Conservation (phyloP, 1,140 invertebrate genomes). For the Heliconius melpomene region DNA sequence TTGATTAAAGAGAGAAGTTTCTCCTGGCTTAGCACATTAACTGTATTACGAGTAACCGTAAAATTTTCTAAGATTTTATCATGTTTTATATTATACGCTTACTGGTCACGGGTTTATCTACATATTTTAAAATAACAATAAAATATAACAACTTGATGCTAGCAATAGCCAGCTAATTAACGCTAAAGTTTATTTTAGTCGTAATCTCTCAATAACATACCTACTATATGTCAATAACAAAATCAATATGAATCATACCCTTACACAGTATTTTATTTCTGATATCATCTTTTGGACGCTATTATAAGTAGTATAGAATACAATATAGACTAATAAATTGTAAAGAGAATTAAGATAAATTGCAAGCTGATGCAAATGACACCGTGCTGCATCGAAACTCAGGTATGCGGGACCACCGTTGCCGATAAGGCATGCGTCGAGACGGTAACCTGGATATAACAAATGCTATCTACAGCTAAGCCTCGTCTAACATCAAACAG, state of each 20-base stretch:
- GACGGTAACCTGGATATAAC: constrained; percentile 36
- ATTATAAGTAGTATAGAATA: not conserved
- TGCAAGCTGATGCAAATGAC: not conserved
- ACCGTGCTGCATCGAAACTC: constrained; percentile 29
- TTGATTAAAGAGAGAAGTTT: constrained; percentile 26
- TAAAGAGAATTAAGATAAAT: not conserved
- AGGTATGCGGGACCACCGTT: constrained; percentile 42
- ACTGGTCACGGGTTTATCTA: not conserved
- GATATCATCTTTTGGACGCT: not conserved
- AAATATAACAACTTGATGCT: not conserved
- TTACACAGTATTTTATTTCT: not conserved
- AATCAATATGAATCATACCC: constrained; percentile 1
- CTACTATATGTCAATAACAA: constrained; percentile 1
- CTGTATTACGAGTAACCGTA: constrained; percentile 24
- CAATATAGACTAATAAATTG: not conserved
- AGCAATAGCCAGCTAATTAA: not conserved
- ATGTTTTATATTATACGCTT: constrained; percentile 13
- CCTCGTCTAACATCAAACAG: constrained; percentile 11
- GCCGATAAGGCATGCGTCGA: constrained; percentile 44
- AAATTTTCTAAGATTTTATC: constrained; percentile 17
- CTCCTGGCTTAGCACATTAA: constrained; percentile 17
- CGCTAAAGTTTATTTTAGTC: not conserved
- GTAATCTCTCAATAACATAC: not conserved
- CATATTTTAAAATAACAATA: constrained; percentile 1
- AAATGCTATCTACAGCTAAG: constrained; percentile 29